Evolutionary conservation across 2,113 vertebrate species (phyloP).

Genomic region (Arizona elegans): DNA sequence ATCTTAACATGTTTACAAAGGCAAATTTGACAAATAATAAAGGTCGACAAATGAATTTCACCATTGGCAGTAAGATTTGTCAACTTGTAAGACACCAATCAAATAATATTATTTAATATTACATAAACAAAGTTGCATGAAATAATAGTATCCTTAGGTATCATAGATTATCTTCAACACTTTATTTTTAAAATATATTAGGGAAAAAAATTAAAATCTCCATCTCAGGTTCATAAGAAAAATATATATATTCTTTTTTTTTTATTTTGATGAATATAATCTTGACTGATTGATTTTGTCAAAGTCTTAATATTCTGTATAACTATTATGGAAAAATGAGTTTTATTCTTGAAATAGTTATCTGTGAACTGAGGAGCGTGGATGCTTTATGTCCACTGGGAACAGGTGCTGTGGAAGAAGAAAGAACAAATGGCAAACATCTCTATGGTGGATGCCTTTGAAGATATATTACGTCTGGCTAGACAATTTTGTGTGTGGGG

Average conservation of each 20-base stretch:
- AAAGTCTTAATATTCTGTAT: neutral
- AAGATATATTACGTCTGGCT: neutral
- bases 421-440: neutral
- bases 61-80: neutral
- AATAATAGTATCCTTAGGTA: neutral
- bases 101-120: neutral
- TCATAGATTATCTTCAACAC: neutral
- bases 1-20: neutral
- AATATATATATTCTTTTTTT: neutral
- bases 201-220: neutral
- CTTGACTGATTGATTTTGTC: neutral
- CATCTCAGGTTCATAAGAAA: neutral
- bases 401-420: neutral
- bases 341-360: neutral
- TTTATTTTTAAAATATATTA: neutral
- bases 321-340: neutral
- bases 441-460: neutral
- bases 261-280: neutral
- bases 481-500: neutral
- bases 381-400: neutral
- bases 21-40: neutral
- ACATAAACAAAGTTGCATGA: neutral
- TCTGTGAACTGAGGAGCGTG: neutral
- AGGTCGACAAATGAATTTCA: neutral
- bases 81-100: neutral